Evolutionary conservation across 2,113 vertebrate species (phyloP).

Genomic region (Emberiza fucata): DNA sequence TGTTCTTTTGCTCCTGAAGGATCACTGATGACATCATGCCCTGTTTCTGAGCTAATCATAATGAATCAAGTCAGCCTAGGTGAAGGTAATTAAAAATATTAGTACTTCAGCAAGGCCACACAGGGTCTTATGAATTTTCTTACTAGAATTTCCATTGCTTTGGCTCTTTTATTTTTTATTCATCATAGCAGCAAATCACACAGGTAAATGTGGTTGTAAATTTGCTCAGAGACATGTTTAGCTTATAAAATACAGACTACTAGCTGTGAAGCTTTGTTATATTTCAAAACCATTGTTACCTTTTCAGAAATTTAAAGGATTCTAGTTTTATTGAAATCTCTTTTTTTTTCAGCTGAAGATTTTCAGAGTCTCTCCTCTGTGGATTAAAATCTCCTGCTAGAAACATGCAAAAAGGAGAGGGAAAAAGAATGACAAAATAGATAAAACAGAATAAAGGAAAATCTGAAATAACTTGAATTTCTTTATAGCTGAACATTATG

Average conservation of each 20-base stretch:
- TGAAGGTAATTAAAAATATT: slow-evolving; percentile 3
- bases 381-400: neutral
- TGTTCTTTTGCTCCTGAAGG: neutral
- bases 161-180: neutral
- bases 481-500: neutral
- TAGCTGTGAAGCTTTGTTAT: neutral
- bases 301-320: neutral
- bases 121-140: neutral
- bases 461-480: neutral
- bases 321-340: neutral
- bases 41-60: neutral
- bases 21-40: neutral
- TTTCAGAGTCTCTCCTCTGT: neutral
- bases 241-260: slow-evolving; percentile 6
- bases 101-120: neutral
- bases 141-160: neutral
- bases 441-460: neutral
- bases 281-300: neutral
- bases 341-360: neutral
- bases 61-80: neutral
- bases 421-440: neutral
- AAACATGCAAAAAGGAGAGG: neutral
- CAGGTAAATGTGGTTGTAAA: neutral
- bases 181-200: neutral
- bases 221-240: neutral